Percentiles rank a stretch among this genome's conserved stretches.
Conservation (phyloP, 1,140 invertebrate genomes). For the Ridgeia piscesae region DNA sequence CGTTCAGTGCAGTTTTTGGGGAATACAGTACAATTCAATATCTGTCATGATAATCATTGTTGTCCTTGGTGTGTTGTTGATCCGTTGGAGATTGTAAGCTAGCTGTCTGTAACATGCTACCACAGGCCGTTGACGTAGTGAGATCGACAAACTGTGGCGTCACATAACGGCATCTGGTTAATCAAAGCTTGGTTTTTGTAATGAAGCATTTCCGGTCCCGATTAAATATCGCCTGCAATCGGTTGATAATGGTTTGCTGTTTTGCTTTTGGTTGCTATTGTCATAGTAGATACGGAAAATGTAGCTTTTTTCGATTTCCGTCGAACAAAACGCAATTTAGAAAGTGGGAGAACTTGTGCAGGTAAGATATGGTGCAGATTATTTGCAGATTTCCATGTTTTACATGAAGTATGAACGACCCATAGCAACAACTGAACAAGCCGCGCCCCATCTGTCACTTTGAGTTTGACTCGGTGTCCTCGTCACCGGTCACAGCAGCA, state of each 20-base stretch:
- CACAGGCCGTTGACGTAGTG: not conserved
- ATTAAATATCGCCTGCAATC: not conserved
- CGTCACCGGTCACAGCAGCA: not conserved
- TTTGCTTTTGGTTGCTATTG: not conserved
- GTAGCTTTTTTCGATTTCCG: not conserved
- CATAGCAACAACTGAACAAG: not conserved
- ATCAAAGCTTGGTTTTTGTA: not conserved
- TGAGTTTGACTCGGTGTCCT: not conserved
- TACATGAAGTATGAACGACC: not conserved
- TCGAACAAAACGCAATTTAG: not conserved
- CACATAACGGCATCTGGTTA: not conserved
- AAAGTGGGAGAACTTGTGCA: not conserved
- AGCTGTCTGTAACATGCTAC: too few species aligned
- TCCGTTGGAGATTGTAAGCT: too few species aligned
- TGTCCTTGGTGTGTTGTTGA: too few species aligned
- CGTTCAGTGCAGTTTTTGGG: too few species aligned
- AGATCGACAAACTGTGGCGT: not conserved
- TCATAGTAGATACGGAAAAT: not conserved
- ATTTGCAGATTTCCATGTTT: not conserved
- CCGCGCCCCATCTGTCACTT: not conserved
- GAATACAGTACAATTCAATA: too few species aligned
- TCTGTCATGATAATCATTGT: too few species aligned
- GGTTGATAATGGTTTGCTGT: not conserved
- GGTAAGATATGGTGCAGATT: not conserved
- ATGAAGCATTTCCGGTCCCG: not conserved